phyloP scores from a whole-genome alignment of 2,888 invertebrate species.

The Mythimna impura region DNA sequence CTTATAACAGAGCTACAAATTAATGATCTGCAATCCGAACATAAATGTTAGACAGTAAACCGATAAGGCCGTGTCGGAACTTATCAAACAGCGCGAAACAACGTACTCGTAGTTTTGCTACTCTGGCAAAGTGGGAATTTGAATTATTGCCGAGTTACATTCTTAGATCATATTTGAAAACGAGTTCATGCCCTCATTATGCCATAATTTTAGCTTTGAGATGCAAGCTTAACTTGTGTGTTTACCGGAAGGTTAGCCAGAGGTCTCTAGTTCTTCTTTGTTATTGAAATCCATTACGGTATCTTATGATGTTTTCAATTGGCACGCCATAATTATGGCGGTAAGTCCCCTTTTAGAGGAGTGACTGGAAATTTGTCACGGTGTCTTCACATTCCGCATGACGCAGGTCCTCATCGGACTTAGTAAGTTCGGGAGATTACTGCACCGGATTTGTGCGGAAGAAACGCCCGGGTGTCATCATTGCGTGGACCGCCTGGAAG shows the following conservation, averaged over 20 bases:
- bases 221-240: background rate
- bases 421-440: no score
- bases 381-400: no score
- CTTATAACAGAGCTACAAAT: slow-evolving; percentile 35
- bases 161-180: slow-evolving; percentile 21
- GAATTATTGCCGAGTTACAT: slow-evolving; percentile 26
- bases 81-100: slow-evolving; percentile 26
- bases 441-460: no score
- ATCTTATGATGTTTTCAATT: background rate
- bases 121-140: slow-evolving; percentile 27
- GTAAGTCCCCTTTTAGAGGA: no score
- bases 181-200: slow-evolving; percentile 26
- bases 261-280: background rate
- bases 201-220: slow-evolving; percentile 12
- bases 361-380: no score
- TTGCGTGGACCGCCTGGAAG: no score
- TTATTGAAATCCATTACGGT: background rate
- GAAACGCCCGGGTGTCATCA: no score
- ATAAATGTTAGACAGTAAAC: slow-evolving; percentile 37
- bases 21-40: slow-evolving; percentile 31
- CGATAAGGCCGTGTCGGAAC: slow-evolving; percentile 35
- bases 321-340: no score
- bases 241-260: background rate
- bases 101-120: slow-evolving; percentile 8
- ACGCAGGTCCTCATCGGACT: no score